Evolutionary conservation across 2,888 invertebrate genomes (phyloP).

Genomic region (Flabesymbios commensalis): DNA sequence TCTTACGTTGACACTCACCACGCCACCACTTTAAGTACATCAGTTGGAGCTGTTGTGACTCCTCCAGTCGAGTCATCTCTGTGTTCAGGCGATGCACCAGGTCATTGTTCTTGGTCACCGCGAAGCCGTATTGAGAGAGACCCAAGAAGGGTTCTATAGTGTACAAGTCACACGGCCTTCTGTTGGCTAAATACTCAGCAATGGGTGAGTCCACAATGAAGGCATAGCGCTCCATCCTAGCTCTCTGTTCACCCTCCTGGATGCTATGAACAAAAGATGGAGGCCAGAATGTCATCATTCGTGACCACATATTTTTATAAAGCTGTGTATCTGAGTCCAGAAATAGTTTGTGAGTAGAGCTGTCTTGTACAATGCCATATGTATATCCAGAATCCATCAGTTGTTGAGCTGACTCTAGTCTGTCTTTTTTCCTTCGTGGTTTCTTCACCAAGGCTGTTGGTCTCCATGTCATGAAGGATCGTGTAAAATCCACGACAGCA

Average conservation of each 20-base stretch:
- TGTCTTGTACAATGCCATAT: slow-evolving; percentile 26
- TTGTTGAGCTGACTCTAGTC: slow-evolving; percentile 20
- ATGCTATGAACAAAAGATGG: slow-evolving; percentile 23
- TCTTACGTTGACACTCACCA: no score
- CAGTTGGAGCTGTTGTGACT: slow-evolving; percentile 21
- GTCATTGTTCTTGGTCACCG: slow-evolving; percentile 19
- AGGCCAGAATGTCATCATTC: slow-evolving; percentile 29
- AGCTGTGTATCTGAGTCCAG: slow-evolving; percentile 6
- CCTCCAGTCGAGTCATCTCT: slow-evolving; percentile 21
- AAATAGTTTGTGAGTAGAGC: slow-evolving; percentile 19
- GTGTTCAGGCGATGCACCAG: slow-evolving; percentile 19
- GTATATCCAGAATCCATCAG: slow-evolving; percentile 23
- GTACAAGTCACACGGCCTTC: slow-evolving; percentile 36
- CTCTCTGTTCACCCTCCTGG: slow-evolving; percentile 34
- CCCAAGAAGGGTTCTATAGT: slow-evolving; percentile 35
- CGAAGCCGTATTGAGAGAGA: slow-evolving; percentile 30
- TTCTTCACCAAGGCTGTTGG: not conserved
- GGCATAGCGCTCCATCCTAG: slow-evolving; percentile 29
- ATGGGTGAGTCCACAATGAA: slow-evolving; percentile 34
- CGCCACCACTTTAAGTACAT: slow-evolving; percentile 36
- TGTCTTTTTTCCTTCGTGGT: not conserved
- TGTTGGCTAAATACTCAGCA: slow-evolving; percentile 31
- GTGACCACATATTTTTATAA: slow-evolving; percentile 23
- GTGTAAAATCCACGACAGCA: slow-evolving; percentile 33
- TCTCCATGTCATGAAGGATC: slow-evolving; percentile 25